Percentiles rank a stretch among this genome's conserved stretches.
Evolutionary conservation across 2,888 invertebrate genomes (phyloP).

Genomic region (Aproaerema taeniolella): DNA sequence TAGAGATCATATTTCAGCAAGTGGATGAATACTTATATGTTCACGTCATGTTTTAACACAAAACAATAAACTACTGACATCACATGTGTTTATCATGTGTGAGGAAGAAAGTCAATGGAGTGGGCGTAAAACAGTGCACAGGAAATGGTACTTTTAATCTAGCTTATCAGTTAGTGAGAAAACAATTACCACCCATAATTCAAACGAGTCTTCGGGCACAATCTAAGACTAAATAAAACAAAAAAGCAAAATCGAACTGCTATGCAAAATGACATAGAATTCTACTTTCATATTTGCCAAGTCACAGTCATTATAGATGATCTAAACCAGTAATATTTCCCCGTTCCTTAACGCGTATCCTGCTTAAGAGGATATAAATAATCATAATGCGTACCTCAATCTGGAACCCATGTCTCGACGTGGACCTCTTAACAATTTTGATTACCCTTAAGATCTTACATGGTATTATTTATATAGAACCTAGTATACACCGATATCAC

Average conservation of each 20-base stretch:
- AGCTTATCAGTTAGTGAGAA: conserved; percentile 4
- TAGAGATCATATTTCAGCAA: no score
- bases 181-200: background rate
- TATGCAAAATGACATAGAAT: no score
- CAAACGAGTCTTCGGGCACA: conserved; percentile 14
- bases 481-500: no score
- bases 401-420: conserved; percentile 72
- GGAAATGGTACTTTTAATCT: conserved; percentile 13
- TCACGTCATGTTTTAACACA: no score
- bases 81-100: no score
- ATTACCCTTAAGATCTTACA: conserved; percentile 54
- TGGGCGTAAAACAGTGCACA: conserved; percentile 12
- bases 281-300: no score
- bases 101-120: background rate
- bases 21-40: no score
- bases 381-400: conserved; percentile 60
- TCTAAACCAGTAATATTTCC: no score
- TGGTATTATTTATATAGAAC: conserved; percentile 18
- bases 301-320: no score
- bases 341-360: no score
- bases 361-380: no score
- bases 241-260: conserved; percentile 30
- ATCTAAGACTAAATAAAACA: conserved; percentile 25
- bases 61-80: no score
- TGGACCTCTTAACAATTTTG: conserved; percentile 48